phyloP scores from a whole-genome alignment of 2,888 invertebrate genomes.

The Brenthis ino region DNA sequence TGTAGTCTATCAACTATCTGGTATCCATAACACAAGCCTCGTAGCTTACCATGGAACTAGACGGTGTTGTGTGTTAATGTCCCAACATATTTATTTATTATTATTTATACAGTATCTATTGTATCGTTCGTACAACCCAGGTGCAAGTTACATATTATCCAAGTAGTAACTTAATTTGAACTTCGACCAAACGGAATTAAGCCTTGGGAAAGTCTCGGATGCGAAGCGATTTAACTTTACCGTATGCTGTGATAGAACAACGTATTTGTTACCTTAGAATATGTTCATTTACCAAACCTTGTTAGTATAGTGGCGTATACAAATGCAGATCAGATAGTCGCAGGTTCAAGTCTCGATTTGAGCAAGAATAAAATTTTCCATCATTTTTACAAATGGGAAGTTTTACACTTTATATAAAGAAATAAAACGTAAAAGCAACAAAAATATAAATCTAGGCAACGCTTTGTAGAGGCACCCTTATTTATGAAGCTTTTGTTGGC shows the following conservation, averaged over 20 bases:
- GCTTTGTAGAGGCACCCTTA: background rate
- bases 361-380: no score
- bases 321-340: background rate
- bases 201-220: slow-evolving; percentile 21
- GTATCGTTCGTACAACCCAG: slow-evolving; percentile 12
- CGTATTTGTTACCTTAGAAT: slow-evolving; percentile 9
- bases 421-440: no score
- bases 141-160: slow-evolving; percentile 20
- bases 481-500: background rate
- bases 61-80: no score
- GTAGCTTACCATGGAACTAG: no score
- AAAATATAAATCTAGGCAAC: no score
- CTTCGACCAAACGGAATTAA: slow-evolving; percentile 24
- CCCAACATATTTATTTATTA: no score
- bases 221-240: slow-evolving; percentile 18
- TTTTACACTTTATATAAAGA: no score
- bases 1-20: no score
- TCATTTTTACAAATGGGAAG: no score
- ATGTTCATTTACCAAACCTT: slow-evolving; percentile 5
- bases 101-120: background rate
- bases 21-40: no score
- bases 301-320: background rate
- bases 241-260: slow-evolving; percentile 11
- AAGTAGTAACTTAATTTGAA: slow-evolving; percentile 20
- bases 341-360: no score